Evolutionary conservation across 1,140 invertebrate genomes (phyloP).

Genomic region (Penaeus vannamei): DNA sequence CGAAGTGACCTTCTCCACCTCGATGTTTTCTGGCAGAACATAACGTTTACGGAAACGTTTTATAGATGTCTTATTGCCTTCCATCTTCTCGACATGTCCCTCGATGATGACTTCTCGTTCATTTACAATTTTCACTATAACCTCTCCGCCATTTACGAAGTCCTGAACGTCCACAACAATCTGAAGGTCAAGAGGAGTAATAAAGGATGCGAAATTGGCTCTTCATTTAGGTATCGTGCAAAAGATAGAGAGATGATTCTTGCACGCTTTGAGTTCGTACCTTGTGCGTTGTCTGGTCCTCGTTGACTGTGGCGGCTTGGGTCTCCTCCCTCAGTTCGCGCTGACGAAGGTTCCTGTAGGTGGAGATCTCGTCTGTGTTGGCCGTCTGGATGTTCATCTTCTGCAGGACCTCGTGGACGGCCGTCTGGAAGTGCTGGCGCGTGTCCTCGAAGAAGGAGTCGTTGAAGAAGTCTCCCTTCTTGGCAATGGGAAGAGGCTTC

Average conservation of each 20-base stretch:
- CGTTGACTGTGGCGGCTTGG: conserved; percentile 35
- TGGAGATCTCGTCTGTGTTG: conserved; percentile 2
- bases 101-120: conserved; percentile 22
- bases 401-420: conserved; percentile 42
- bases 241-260: no score
- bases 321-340: conserved; percentile 45
- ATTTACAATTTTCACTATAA: conserved; percentile 49
- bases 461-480: conserved; percentile 44
- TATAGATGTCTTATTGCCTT: conserved; percentile 67
- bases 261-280: neutral
- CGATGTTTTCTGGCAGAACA: conserved; percentile 76
- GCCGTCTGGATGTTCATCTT: conserved; percentile 2
- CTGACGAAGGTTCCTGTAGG: conserved; percentile 51
- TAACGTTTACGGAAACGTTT: conserved; percentile 85
- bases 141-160: conserved; percentile 40
- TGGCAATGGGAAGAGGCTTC: conserved; percentile 36
- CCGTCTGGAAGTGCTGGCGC: conserved; percentile 29
- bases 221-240: no score
- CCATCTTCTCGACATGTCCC: conserved; percentile 17
- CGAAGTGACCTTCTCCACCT: conserved; percentile 80
- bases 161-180: conserved; percentile 48
- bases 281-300: conserved; percentile 31
- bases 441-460: conserved; percentile 49
- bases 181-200: neutral
- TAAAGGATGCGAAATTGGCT: neutral